Percentiles rank a stretch among this genome's conserved stretches.
These are phyloP conservation scores for Musca domestica DNA, from an alignment of 1,140 invertebrate genomes.

Conservation along the genomic window DNA sequence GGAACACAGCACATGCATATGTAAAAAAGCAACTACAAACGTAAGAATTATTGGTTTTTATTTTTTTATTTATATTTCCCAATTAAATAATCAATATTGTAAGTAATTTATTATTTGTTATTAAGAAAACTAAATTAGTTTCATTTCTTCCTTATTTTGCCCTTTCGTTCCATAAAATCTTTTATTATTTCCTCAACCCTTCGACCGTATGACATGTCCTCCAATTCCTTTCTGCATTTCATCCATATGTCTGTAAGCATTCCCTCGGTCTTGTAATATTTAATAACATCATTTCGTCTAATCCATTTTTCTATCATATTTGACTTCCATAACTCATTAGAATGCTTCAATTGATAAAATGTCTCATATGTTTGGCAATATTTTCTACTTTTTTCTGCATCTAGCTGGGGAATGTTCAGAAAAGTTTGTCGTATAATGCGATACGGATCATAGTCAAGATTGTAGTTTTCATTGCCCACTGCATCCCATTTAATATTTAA, in stretches of 20 bases:
- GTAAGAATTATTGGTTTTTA: too few relatives aligned
- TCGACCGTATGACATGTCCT: slow-evolving; percentile 5
- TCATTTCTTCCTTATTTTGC: slow-evolving; percentile 21
- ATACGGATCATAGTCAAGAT: slow-evolving; percentile 39
- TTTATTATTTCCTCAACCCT: slow-evolving; percentile 33
- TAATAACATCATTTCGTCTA: slow-evolving; percentile 35
- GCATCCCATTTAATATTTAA: slow-evolving; percentile 38
- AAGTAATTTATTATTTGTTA: too few relatives aligned
- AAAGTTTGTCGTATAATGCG: slow-evolving; percentile 38
- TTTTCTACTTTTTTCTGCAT: slow-evolving; percentile 26
- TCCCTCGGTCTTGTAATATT: slow-evolving; percentile 38
- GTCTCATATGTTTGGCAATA: slow-evolving; percentile 23
- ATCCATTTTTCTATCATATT: slow-evolving; percentile 34
- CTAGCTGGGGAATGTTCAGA: slow-evolving; percentile 36
- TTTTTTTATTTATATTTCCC: too few relatives aligned
- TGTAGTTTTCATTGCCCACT: slow-evolving; percentile 39
- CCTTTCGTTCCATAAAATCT: slow-evolving; percentile 35
- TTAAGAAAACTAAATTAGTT: too few relatives aligned
- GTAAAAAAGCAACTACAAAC: too few relatives aligned
- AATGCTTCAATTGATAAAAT: slow-evolving; percentile 17
- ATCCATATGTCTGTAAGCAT: slow-evolving; percentile 34
- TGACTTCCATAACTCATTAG: slow-evolving; percentile 26
- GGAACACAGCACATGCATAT: too few relatives aligned
- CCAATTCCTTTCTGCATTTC: slow-evolving; percentile 35
- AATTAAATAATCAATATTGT: too few relatives aligned